Base-by-base conservation (phyloP, 2,888 invertebrate genomes). In the Stenodera caucasica region DNA sequence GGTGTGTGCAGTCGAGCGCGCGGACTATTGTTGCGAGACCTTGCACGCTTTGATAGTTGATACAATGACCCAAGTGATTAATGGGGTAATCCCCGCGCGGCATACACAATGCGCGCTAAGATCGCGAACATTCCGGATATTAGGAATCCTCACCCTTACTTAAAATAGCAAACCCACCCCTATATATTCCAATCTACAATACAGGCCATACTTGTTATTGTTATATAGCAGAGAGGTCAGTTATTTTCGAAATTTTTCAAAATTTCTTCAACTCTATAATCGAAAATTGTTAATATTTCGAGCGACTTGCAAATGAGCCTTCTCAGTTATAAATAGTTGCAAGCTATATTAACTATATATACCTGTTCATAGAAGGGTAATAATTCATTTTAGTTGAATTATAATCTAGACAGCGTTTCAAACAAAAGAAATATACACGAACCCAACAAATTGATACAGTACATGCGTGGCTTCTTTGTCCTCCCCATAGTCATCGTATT, bases 41-140 rank as follows among this genome's bases (percentile, higher is more conserved):
- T 79, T 77, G 78, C 79, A 76, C 78, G 79, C 78, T 81, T 81
- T 81, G 81, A 81, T 81, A 81, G 81, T 81, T 81, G 81, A 81
- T 81, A 81, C 81, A 81, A 81, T 81, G 81, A 81, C 81, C 81
- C 76, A 74, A 66, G 80, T 81, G 81, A 81, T 81, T 80, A 81
- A 81, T 81, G 81, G 78, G 74, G 77, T 81, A 80, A 81, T 80
- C 80, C 80, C 79, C 78, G 79, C 78, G 78, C 78, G 76, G 80
- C 79, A 80, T 80, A 79, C 80, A 80, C 80, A 81, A 80, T 80
- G 80, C 78, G 80, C 78, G 77, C 77, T 72, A 78, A 78, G 78
- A 79, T 79, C 79, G 78, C 77, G 77, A 76, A 76, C 78, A 80
- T 80, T 80, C 80, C 81, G 80, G 81, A 81, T 81, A 81, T 81